phyloP scores from a whole-genome alignment of 2,888 invertebrate genomes.

The Cataglyphis rosenhaueri region DNA sequence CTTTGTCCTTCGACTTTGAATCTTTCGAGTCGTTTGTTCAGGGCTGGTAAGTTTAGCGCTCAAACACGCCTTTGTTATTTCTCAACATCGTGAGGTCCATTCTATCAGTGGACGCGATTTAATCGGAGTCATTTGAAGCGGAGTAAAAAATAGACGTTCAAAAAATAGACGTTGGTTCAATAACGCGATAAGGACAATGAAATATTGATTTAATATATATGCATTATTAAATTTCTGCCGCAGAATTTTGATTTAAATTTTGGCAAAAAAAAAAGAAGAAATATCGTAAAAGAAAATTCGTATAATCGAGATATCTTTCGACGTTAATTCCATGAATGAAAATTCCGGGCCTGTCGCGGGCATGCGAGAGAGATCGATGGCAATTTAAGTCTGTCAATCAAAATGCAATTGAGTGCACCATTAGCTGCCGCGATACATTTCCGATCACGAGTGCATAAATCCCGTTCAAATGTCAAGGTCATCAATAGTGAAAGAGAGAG shows the following conservation, averaged over 20 bases:
- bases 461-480: conserved; percentile 78
- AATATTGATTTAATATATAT: not conserved
- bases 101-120: conserved; percentile 34
- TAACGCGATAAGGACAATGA: not conserved
- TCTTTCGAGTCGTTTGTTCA: conserved; percentile 78
- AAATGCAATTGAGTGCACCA: not conserved
- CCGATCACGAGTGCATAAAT: conserved; percentile 62
- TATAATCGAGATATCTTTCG: not conserved
- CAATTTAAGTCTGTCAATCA: not conserved
- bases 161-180: not conserved
- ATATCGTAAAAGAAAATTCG: not conserved
- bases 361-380: not conserved
- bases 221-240: not conserved
- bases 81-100: conserved; percentile 20
- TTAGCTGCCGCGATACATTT: conserved; percentile 42
- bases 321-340: not conserved
- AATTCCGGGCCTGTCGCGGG: not conserved
- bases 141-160: not conserved
- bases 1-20: conserved; percentile 78
- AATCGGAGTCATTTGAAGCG: not conserved
- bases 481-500: conserved; percentile 2
- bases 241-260: not conserved
- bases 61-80: conserved; percentile 56
- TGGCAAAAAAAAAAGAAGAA: not conserved
- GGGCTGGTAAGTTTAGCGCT: conserved; percentile 71